Evolutionary conservation across 2,797 vertebrate species (phyloP), one percentile per base, ranked within the genome.

Genomic region (Hippopotamyrus pictus): DNA sequence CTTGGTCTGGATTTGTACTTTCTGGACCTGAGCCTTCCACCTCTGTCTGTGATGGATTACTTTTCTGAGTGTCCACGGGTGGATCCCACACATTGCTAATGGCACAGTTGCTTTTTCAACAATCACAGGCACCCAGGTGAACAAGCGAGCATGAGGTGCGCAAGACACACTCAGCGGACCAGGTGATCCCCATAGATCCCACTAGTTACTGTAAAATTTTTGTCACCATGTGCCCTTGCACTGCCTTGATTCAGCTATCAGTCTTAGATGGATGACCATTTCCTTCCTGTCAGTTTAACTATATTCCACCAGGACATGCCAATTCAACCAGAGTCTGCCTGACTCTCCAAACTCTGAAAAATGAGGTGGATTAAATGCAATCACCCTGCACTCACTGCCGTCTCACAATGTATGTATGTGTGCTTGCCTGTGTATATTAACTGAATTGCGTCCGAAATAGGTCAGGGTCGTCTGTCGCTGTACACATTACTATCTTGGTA

Each of bases 401-500:
- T 46, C 37, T 82, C 76, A 82, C 41, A 82, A 48, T 54, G 50
- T 86, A 48, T 86, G 84, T 17, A 48, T 86, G 84, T 53, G 84
- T 86, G 50, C 51, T 22, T 54, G 50, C 25, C 25, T 85, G 82
- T 54, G 83, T 69, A 83, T 84, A 90, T 90, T 88, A 82, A 88
- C 69, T 50, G 25, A 44, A 82, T 48, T 85, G 51, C 14, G 82
- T 90, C 65, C 46, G 59, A 90, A 90, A 76, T 90, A 44, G 88
- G 90, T 90, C 90, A 90, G 29, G 90, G 90, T 57, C 46, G 44
- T 76, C 88, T 33, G 50, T 65, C 33, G 19, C 46, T 57, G 65
- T 53, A 89, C 53, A 87, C 82, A 76, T 73, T 22, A 90, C 57
- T 90, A 88, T 90, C 87, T 86, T 73, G 50, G 48, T 86, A 88